Evolutionary conservation across 2,888 invertebrate species (phyloP).

Genomic region (Apoderus coryli): DNA sequence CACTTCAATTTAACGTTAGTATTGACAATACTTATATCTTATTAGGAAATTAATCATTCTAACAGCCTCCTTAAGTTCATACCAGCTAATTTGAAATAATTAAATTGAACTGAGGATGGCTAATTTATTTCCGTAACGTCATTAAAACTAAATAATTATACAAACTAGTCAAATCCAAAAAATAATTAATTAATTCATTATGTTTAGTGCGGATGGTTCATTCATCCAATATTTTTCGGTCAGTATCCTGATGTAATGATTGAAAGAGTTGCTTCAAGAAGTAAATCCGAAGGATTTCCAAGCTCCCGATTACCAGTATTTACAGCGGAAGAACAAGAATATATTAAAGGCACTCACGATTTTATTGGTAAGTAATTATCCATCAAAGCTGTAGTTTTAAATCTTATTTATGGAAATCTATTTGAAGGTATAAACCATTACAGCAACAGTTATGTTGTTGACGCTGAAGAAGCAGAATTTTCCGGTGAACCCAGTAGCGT

Average conservation of each 20-base stretch:
- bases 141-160: no score
- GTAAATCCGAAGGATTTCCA: conserved; percentile 30
- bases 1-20: conserved; percentile 41
- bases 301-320: conserved; percentile 35
- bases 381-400: no score
- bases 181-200: conserved; percentile 4
- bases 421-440: conserved; percentile 53
- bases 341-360: conserved; percentile 39
- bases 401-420: no score
- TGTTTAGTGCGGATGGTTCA: conserved; percentile 34
- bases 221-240: conserved; percentile 36
- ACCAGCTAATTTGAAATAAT: no score
- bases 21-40: no score
- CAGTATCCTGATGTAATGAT: conserved; percentile 40
- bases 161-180: neutral
- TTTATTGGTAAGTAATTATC: no score
- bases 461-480: no score
- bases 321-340: conserved; percentile 30
- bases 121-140: no score
- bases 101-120: no score
- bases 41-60: no score
- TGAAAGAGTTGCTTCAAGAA: conserved; percentile 29
- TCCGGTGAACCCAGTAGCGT: no score
- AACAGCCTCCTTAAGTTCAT: no score
- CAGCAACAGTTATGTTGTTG: conserved; percentile 34